A percentile compares a stretch with the other conserved stretches of the same genome.
Conservation (phyloP, 2,113 vertebrate species). For the Isurus oxyrinchus region DNA sequence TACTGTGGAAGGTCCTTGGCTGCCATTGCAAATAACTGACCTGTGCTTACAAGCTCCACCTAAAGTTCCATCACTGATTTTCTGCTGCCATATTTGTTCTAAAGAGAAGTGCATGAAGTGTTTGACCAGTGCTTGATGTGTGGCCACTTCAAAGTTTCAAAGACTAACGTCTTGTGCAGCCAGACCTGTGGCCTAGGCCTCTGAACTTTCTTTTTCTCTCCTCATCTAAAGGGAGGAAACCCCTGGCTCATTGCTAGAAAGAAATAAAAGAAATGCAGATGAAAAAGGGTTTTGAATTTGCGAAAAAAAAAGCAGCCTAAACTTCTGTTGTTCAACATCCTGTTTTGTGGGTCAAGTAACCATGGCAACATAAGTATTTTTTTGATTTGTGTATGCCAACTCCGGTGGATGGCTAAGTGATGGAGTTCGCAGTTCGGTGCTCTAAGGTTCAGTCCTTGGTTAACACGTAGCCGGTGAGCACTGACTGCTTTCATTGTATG, state of each 20-base stretch:
- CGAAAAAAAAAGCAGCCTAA: conserved; percentile 54
- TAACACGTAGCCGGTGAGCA: conserved; percentile 31
- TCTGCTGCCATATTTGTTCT: conserved; percentile 51
- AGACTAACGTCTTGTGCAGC: conserved; percentile 46
- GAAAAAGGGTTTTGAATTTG: conserved; percentile 65
- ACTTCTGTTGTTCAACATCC: conserved; percentile 58
- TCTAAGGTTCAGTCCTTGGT: conserved; percentile 4
- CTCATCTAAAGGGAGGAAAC: conserved; percentile 88
- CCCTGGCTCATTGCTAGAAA: conserved; percentile 97
- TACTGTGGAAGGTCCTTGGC: conserved; percentile 53
- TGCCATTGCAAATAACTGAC: conserved; percentile 49
- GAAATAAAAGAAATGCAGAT: conserved; percentile 57
- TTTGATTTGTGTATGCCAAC: conserved; percentile 13
- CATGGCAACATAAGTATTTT: conserved; percentile 28
- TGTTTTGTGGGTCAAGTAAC: conserved; percentile 47
- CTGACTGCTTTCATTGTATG: conserved; percentile 40
- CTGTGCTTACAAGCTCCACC: conserved; percentile 51
- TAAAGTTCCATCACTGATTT: conserved; percentile 50
- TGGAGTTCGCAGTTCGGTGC: neutral
- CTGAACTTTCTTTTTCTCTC: conserved; percentile 63
- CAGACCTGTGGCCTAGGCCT: conserved; percentile 52
- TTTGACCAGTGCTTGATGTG: conserved; percentile 54
- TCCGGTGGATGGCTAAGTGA: neutral
- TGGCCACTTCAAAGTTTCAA: conserved; percentile 52
- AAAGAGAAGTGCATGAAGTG: conserved; percentile 41